Evolutionary conservation across 2,113 vertebrate species (phyloP).

Genomic region (Cynopterus brachyotis): DNA sequence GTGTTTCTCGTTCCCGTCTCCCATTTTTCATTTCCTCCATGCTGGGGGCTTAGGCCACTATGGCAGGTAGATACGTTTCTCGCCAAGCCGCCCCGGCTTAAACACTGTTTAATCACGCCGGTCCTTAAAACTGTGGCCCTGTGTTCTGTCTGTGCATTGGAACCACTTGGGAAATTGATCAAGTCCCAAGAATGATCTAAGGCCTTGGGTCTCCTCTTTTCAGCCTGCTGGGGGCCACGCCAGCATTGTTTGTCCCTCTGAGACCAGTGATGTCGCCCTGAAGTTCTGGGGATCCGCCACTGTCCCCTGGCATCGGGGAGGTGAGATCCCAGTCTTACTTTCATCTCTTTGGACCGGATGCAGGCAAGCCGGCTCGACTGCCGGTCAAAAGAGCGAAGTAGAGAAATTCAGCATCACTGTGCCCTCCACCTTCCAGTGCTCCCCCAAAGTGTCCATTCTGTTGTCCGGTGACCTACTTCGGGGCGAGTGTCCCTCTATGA

Average conservation of each 20-base stretch:
- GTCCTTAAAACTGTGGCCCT: background rate
- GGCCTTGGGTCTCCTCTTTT: background rate
- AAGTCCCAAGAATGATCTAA: background rate
- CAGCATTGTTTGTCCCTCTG: background rate
- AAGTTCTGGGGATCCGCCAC: background rate
- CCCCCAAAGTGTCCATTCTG: background rate
- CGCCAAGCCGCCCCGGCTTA: background rate
- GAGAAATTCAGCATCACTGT: background rate
- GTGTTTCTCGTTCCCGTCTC: background rate
- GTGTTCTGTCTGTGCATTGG: background rate
- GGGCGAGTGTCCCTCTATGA: background rate
- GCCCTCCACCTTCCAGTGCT: background rate
- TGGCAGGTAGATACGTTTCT: background rate
- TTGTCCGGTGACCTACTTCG: background rate
- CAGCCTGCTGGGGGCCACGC: background rate
- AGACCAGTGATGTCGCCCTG: background rate
- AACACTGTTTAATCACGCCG: background rate
- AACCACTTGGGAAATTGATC: background rate
- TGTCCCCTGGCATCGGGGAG: background rate
- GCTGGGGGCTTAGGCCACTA: background rate
- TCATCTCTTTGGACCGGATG: background rate
- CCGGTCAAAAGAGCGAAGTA: background rate
- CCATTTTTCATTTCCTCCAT: background rate
- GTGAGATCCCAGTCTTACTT: background rate
- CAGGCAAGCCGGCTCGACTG: background rate